Conservation (phyloP, 2,797 vertebrate species). For the Eremophila alpestris region DNA sequence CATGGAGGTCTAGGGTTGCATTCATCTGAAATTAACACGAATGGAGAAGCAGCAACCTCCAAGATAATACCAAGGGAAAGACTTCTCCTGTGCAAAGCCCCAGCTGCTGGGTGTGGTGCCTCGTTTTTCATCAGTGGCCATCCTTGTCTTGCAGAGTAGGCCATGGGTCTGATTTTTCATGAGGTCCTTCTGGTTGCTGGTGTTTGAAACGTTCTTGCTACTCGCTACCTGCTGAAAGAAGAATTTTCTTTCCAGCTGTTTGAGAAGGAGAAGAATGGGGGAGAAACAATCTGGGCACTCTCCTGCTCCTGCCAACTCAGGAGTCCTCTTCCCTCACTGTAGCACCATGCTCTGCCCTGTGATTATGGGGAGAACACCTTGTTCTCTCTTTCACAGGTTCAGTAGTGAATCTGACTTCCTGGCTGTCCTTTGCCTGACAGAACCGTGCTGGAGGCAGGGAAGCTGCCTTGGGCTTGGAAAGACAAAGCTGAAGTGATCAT, state of each 20-base stretch:
- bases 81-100: neutral
- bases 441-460: neutral
- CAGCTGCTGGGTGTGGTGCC: neutral
- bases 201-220: neutral
- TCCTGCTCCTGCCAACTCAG: neutral
- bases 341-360: neutral
- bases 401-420: neutral
- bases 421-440: neutral
- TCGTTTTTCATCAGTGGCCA: neutral
- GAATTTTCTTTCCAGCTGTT: neutral
- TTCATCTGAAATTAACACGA: neutral
- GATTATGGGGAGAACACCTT: neutral
- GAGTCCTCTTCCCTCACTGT: neutral
- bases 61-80: neutral
- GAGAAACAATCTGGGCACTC: neutral
- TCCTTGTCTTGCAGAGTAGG: neutral
- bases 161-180: neutral
- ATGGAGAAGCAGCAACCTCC: neutral
- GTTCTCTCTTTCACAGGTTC: neutral
- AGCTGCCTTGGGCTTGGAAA: neutral
- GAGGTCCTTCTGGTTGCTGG: fast-evolving
- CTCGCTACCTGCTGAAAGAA: neutral
- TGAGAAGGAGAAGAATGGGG: neutral
- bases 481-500: neutral
- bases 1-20: neutral